Percentiles rank a stretch among this genome's conserved stretches.
Conservation (phyloP, 2,113 vertebrate species). For the Brevimyrus niger region DNA sequence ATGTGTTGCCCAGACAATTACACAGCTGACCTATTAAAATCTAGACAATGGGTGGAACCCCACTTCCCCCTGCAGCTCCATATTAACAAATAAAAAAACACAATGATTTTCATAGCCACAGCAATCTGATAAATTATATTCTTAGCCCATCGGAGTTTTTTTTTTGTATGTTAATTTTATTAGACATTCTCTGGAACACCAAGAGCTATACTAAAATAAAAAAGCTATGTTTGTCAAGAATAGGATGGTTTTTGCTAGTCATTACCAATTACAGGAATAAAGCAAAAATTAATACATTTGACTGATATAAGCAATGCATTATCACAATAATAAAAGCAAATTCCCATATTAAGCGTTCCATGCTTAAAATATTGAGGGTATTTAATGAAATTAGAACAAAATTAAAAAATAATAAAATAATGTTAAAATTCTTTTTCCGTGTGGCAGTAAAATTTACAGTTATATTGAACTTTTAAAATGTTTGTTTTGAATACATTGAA, state of each 20-base stretch:
- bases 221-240: not conserved
- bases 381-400: not conserved
- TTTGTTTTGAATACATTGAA: not conserved
- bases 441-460: not conserved
- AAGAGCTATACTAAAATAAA: not conserved
- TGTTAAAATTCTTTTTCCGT: not conserved
- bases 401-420: not conserved
- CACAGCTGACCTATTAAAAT: conserved; percentile 23
- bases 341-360: not conserved
- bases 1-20: conserved; percentile 15
- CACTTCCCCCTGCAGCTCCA: not conserved
- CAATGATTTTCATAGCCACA: not conserved
- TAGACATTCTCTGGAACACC: not conserved
- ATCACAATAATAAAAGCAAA: not conserved
- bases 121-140: not conserved
- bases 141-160: not conserved
- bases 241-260: not conserved
- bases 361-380: not conserved
- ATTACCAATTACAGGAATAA: not conserved
- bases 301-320: not conserved
- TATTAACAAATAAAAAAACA: not conserved
- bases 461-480: not conserved
- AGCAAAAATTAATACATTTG: not conserved
- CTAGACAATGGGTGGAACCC: conserved; percentile 14
- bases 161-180: not conserved